Conservation (phyloP, 1,140 invertebrate species). For the Ptiloglossa arizonensis region DNA sequence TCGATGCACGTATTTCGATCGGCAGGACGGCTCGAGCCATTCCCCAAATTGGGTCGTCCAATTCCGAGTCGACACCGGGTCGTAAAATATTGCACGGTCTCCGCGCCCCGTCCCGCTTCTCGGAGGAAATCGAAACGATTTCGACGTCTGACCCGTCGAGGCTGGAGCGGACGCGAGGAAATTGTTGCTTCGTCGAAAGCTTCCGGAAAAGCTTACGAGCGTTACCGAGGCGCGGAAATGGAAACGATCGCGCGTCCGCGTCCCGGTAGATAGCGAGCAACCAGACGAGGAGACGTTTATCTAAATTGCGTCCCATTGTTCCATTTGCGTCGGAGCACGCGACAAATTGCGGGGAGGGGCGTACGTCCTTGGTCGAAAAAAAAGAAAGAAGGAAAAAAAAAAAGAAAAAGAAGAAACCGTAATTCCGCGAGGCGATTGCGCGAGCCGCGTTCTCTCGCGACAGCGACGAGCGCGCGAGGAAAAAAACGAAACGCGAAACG, state of each 20-base stretch:
- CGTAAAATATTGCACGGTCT: too few relatives aligned
- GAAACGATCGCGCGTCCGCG: conserved; percentile 17
- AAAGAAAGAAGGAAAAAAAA: too few relatives aligned
- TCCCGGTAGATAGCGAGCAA: background rate
- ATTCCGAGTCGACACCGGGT: too few relatives aligned
- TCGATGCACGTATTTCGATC: too few relatives aligned
- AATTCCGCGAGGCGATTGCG: conserved; percentile 14
- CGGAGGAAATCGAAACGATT: too few relatives aligned
- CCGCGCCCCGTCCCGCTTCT: too few relatives aligned
- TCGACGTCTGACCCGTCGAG: too few relatives aligned
- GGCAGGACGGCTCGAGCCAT: too few relatives aligned
- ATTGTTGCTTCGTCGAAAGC: background rate
- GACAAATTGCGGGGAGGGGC: conserved; percentile 7
- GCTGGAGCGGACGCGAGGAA: too few relatives aligned
- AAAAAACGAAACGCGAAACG: background rate
- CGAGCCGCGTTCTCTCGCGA: conserved; percentile 2
- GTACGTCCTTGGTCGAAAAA: conserved; percentile 27
- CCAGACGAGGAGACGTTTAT: conserved; percentile 2
- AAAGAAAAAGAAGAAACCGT: too few relatives aligned
- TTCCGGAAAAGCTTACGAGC: background rate
- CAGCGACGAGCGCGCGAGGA: background rate
- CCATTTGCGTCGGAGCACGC: conserved; percentile 37
- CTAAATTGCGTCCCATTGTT: conserved; percentile 34
- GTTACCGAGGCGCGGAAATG: background rate
- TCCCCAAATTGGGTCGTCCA: too few relatives aligned